Evolutionary conservation across 2,797 vertebrate genomes (phyloP).

Genomic region (Myripristis murdjan): DNA sequence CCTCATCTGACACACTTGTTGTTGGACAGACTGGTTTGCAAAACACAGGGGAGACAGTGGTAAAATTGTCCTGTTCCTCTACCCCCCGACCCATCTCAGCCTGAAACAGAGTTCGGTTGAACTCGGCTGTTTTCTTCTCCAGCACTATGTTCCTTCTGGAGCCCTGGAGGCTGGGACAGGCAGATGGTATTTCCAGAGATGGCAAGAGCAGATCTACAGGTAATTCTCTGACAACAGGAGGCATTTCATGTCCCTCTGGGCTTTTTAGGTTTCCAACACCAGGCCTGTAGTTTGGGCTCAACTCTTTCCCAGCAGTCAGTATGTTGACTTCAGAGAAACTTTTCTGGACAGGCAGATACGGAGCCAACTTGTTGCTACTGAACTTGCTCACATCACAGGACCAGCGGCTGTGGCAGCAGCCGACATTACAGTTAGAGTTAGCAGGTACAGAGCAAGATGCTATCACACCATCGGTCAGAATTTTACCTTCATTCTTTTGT

Average conservation of each 20-base stretch:
- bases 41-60: constrained; percentile 62
- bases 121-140: constrained; percentile 94
- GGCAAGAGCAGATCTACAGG: constrained; percentile 71
- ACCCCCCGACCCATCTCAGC: constrained; percentile 86
- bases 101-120: constrained; percentile 94
- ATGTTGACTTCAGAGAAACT: constrained; percentile 88
- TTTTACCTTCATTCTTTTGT: constrained; percentile 86
- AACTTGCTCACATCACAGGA: constrained; percentile 85
- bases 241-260: constrained; percentile 46
- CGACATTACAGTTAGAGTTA: constrained; percentile 79
- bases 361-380: constrained; percentile 75
- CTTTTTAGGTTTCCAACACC: constrained; percentile 53
- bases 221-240: constrained; percentile 61
- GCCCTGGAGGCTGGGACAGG: constrained; percentile 61
- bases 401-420: constrained; percentile 89
- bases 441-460: constrained; percentile 72
- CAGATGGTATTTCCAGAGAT: constrained; percentile 64
- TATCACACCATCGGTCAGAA: constrained; percentile 74
- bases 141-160: constrained; percentile 89
- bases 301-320: constrained; percentile 74
- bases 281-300: constrained; percentile 52
- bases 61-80: constrained; percentile 72
- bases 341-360: constrained; percentile 86
- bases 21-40: constrained; percentile 48
- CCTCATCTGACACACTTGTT: constrained; percentile 47